Evolutionary conservation across 2,797 vertebrate genomes (phyloP).

Genomic region (Chloroceryle inda): DNA sequence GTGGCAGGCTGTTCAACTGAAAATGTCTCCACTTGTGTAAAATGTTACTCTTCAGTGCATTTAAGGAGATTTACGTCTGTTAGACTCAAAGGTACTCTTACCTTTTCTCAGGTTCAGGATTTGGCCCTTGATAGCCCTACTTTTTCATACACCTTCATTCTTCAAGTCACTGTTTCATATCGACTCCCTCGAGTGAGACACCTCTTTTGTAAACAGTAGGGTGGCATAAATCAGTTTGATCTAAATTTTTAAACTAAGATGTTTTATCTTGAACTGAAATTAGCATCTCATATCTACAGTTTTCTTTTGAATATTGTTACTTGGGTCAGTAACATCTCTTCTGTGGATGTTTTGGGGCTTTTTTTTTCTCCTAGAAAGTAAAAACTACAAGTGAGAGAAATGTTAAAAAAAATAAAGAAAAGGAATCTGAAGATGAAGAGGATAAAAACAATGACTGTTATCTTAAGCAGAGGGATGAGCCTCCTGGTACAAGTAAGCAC

Average conservation of each 20-base stretch:
- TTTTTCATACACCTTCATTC: background rate
- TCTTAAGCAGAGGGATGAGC: conserved; percentile 82
- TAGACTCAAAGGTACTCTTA: background rate
- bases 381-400: conserved; percentile 79
- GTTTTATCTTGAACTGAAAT: background rate
- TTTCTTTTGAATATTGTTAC: background rate
- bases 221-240: background rate
- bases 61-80: background rate
- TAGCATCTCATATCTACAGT: background rate
- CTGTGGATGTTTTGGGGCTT: background rate
- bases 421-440: conserved; percentile 83
- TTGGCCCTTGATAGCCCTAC: background rate
- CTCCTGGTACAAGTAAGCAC: conserved; percentile 88
- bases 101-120: background rate
- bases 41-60: background rate
- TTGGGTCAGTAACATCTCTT: background rate
- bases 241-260: background rate
- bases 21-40: background rate
- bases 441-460: conserved; percentile 78
- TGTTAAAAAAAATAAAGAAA: conserved; percentile 78
- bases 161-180: background rate
- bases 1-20: background rate
- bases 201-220: background rate
- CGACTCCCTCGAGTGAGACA: background rate
- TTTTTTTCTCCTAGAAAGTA: conserved; percentile 67